Conservation (phyloP, 2,113 vertebrate genomes). For the Pelusios castaneus region DNA sequence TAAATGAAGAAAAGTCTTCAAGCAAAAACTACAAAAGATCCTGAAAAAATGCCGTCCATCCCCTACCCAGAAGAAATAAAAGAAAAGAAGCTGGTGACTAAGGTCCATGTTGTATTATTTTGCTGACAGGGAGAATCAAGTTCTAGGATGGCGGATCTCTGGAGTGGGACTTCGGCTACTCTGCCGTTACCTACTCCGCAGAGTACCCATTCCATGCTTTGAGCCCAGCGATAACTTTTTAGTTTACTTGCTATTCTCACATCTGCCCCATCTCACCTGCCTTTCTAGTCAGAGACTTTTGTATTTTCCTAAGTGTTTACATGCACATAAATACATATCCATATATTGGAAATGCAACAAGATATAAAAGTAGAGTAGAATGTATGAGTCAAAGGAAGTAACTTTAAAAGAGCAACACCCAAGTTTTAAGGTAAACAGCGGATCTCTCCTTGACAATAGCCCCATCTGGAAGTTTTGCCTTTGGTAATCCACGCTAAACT, state of each 20-base stretch:
- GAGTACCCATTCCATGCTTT: not conserved
- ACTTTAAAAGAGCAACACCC: not conserved
- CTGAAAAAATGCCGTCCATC: not conserved
- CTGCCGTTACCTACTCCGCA: not conserved
- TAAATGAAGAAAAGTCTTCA: not conserved
- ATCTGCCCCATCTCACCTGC: not conserved
- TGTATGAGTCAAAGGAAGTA: not conserved
- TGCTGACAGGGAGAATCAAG: not conserved
- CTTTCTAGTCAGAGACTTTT: not conserved
- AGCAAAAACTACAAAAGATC: not conserved
- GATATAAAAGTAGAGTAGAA: rapidly evolving
- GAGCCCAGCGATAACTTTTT: rapidly evolving
- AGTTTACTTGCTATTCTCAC: not conserved
- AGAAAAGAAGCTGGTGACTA: not conserved
- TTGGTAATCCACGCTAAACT: not conserved
- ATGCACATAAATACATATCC: not conserved
- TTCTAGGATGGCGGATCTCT: not conserved
- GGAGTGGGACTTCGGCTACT: not conserved
- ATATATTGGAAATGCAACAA: not conserved
- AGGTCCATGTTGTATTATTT: not conserved
- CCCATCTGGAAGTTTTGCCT: not conserved
- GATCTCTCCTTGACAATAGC: not conserved
- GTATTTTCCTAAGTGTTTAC: not conserved
- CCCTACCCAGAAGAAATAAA: not conserved
- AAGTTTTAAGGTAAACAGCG: not conserved